Evolutionary conservation across 2,797 vertebrate species (phyloP).

Genomic region (Periophthalmus magnuspinnatus): DNA sequence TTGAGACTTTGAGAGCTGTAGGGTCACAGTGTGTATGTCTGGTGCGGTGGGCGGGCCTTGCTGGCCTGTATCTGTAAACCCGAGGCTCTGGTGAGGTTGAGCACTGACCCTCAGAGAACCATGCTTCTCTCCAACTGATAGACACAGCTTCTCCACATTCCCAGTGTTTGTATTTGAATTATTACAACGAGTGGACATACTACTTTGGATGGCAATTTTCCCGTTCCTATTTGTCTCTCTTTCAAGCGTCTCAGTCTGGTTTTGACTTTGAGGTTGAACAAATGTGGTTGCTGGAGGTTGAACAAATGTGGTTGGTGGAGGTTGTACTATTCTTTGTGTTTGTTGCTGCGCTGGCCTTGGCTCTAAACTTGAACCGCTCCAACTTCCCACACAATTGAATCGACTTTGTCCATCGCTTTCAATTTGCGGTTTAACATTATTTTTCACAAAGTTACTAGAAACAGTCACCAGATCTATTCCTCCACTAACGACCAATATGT

Average conservation of each 20-base stretch:
- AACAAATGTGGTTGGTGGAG: conserved; percentile 50
- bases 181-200: conserved; percentile 45
- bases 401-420: conserved; percentile 54
- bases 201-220: conserved; percentile 56
- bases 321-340: conserved; percentile 49
- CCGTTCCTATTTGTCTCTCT: conserved; percentile 62
- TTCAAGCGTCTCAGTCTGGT: conserved; percentile 61
- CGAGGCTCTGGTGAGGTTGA: conserved; percentile 60
- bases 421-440: conserved; percentile 62
- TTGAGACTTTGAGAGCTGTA: conserved; percentile 95
- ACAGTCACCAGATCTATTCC: conserved; percentile 60
- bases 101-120: conserved; percentile 58
- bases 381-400: conserved; percentile 69
- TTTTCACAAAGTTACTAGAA: conserved; percentile 65
- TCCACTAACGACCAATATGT: conserved; percentile 58
- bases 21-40: conserved; percentile 89
- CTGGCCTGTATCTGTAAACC: conserved; percentile 73
- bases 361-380: conserved; percentile 64
- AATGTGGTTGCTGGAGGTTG: conserved; percentile 55
- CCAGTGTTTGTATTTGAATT: conserved; percentile 40
- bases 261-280: conserved; percentile 54
- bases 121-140: conserved; percentile 60
- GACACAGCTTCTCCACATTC: conserved; percentile 71
- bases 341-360: conserved; percentile 45
- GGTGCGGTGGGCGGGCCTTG: conserved; percentile 72